Conservation (phyloP, 2,888 invertebrate genomes). For the Perizoma affinitatum region DNA sequence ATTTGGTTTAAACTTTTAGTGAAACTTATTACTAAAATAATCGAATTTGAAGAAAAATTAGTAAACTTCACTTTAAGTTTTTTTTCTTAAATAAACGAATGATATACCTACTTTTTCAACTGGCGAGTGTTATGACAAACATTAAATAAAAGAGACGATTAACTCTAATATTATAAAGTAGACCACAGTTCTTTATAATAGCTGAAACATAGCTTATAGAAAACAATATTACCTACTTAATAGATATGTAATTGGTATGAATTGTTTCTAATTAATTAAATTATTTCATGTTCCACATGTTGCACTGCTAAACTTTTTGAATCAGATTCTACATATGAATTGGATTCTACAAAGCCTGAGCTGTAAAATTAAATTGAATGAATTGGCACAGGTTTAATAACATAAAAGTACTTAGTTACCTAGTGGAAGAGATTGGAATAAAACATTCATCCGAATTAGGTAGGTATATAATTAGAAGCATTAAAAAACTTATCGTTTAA, state of each 20-base stretch:
- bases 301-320: slow-evolving; percentile 14
- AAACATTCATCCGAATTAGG: too few relatives aligned
- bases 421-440: too few relatives aligned
- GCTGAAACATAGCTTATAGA: background rate
- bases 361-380: background rate
- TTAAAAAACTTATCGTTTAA: too few relatives aligned
- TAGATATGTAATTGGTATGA: too few relatives aligned
- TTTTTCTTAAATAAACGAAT: background rate
- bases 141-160: background rate
- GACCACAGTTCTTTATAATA: background rate
- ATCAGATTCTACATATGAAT: background rate
- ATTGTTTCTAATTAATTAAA: slow-evolving; percentile 14
- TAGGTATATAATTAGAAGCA: too few relatives aligned
- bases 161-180: too few relatives aligned
- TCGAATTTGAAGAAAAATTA: background rate
- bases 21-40: background rate
- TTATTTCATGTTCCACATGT: slow-evolving; percentile 11
- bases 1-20: background rate
- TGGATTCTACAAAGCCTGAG: background rate
- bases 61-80: background rate
- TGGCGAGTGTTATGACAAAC: background rate
- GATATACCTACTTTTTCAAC: background rate
- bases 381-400: too few relatives aligned
- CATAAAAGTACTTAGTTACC: too few relatives aligned
- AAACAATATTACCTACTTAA: too few relatives aligned